phyloP scores from a whole-genome alignment of 1,140 invertebrate species.

The Drosophila erecta region DNA sequence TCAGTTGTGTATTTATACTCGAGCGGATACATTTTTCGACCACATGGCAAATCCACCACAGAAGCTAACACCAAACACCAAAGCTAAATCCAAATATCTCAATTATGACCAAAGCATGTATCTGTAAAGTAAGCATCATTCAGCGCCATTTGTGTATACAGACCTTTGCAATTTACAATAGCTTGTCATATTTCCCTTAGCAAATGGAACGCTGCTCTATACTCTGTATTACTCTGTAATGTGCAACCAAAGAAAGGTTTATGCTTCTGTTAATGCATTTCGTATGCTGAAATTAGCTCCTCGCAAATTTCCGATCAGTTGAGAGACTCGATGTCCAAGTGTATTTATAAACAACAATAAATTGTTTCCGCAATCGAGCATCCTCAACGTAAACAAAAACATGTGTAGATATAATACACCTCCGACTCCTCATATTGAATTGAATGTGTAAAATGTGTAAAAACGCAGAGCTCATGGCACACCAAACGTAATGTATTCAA shows the following conservation, averaged over 20 bases:
- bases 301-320: conserved; percentile 3
- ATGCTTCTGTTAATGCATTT: conserved; percentile 5
- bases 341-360: not conserved
- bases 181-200: not conserved
- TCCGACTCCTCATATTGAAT: not conserved
- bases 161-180: conserved; percentile 1
- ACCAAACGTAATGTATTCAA: conserved; percentile 3
- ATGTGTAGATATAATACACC: conserved; percentile 8
- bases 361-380: conserved; percentile 1
- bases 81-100: not conserved
- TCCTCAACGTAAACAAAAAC: conserved; percentile 1
- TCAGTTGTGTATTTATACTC: conserved; percentile 15
- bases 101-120: conserved; percentile 6
- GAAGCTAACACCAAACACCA: not conserved
- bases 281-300: conserved; percentile 3
- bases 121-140: conserved; percentile 6
- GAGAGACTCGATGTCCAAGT: not conserved
- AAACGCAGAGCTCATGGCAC: conserved; percentile 9
- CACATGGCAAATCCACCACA: not conserved
- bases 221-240: too few species aligned
- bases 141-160: conserved; percentile 10
- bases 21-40: not conserved
- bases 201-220: too few species aligned
- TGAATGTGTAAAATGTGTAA: conserved; percentile 16
- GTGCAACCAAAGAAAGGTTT: not conserved